phyloP scores from a whole-genome alignment of 1,140 invertebrate species.

The Fopius arisanus region DNA sequence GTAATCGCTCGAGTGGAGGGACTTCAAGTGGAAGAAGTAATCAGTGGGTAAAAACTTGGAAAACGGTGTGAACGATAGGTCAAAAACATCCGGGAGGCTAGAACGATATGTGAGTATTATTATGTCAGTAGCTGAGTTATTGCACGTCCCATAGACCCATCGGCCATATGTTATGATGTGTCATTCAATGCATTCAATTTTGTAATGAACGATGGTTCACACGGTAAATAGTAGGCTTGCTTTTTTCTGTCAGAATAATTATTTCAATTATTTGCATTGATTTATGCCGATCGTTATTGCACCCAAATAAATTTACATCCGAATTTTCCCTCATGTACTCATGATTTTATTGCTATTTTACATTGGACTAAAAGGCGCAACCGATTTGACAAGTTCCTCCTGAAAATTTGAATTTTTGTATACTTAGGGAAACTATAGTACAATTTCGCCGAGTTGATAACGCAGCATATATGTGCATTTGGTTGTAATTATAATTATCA shows the following conservation, averaged over 20 bases:
- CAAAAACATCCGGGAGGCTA: slow-evolving; percentile 3
- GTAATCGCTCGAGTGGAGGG: not conserved
- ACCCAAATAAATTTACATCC: too few species aligned
- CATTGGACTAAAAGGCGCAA: too few species aligned
- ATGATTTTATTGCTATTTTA: too few species aligned
- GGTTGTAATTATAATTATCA: too few species aligned
- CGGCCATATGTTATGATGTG: slow-evolving; percentile 12
- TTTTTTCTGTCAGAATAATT: not conserved
- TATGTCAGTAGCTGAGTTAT: slow-evolving; percentile 8
- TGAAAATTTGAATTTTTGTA: too few species aligned
- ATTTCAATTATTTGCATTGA: not conserved
- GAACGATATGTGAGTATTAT: slow-evolving; percentile 27
- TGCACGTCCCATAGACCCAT: not conserved
- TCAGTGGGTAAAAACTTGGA: not conserved
- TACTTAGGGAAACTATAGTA: too few species aligned
- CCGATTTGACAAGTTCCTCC: too few species aligned
- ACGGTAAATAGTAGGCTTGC: not conserved
- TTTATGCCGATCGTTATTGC: too few species aligned
- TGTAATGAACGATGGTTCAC: not conserved
- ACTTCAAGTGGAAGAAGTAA: not conserved
- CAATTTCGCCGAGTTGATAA: too few species aligned
- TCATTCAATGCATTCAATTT: not conserved
- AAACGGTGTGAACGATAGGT: not conserved
- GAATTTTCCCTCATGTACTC: too few species aligned
- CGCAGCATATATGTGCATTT: too few species aligned